Evolutionary conservation across 1,140 invertebrate genomes (phyloP).

Genomic region (Lucilia cuprina): DNA sequence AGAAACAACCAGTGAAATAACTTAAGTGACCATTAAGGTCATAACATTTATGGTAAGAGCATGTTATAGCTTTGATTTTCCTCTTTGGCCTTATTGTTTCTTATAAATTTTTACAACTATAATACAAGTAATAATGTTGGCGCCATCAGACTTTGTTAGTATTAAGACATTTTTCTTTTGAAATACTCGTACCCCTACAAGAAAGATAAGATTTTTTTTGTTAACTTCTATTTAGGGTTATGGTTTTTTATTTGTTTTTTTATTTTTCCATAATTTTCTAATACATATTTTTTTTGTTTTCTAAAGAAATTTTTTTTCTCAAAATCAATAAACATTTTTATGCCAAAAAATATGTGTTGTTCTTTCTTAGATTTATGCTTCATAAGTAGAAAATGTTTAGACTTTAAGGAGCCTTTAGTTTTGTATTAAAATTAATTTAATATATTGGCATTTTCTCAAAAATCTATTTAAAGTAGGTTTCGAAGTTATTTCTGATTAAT

Average conservation of each 20-base stretch:
- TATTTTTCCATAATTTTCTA: neutral
- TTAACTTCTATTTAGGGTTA: neutral
- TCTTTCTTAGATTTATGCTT: neutral
- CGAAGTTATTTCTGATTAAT: neutral
- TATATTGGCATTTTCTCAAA: neutral
- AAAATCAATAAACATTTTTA: conserved; percentile 12
- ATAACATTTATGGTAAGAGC: neutral
- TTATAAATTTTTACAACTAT: neutral
- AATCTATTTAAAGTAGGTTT: neutral
- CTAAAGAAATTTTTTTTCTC: neutral
- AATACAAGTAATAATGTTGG: neutral
- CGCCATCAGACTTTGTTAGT: neutral
- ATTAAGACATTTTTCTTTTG: neutral
- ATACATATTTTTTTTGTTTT: neutral
- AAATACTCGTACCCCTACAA: neutral
- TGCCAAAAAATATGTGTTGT: neutral
- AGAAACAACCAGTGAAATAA: neutral
- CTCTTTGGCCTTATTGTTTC: neutral
- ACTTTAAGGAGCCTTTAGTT: neutral
- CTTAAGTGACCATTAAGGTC: conserved; percentile 5
- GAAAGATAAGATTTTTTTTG: neutral
- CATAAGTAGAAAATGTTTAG: neutral
- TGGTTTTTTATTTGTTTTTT: neutral
- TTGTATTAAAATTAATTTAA: neutral
- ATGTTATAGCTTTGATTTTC: neutral